Base-by-base conservation (phyloP, 2,888 invertebrate genomes). In the Notodonta ziczac region DNA sequence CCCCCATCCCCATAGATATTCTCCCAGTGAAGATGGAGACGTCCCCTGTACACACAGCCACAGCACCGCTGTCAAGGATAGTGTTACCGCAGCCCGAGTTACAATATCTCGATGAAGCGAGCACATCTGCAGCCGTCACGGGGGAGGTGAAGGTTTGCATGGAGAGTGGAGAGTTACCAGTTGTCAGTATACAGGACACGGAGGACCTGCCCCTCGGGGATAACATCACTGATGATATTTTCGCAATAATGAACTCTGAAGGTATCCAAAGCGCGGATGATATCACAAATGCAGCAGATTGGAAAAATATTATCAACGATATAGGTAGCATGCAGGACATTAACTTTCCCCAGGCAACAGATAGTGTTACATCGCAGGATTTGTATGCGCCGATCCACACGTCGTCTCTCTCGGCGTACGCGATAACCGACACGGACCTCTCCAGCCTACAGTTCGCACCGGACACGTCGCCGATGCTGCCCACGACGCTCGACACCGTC, bases 141-240 rank as follows among this genome's bases (percentile, higher is more conserved):
- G 88, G 82, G 10, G 94, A 93, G 71, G 87, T 94, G 63, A 91
- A 93, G 72, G 89, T 94, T 40, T 91, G 92, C 69, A 83, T 93
- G 69, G 91, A 90, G 69, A 88, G 87, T 56, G 92, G 92, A 59
- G 94, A 94, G 82, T 82, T 93, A 66, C 94, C 94, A 35, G 94
- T 94, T 32, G 94, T 94, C 73, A 94, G 94, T 80, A 94, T 94
- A 86, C 93, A 92, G 78, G 94, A 94, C 80, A 86, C 93, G 35
- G 93, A 93, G 67, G 94, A 94, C 50, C 76, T 93, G 67, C 93
- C 89, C 9, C 89, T 94, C 13, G 92, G 92, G 63, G 93, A 93
- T 70, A 90, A 88, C 68, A 81, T 92, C 61, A 92, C 94, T 12
- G 94, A 94, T 80, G 94, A 94, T 73, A 94, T 94, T 64, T 91